Evolutionary conservation across 2,113 vertebrate species (phyloP), one percentile per base, ranked within the genome.

Genomic region (Marcusenius ussheri): DNA sequence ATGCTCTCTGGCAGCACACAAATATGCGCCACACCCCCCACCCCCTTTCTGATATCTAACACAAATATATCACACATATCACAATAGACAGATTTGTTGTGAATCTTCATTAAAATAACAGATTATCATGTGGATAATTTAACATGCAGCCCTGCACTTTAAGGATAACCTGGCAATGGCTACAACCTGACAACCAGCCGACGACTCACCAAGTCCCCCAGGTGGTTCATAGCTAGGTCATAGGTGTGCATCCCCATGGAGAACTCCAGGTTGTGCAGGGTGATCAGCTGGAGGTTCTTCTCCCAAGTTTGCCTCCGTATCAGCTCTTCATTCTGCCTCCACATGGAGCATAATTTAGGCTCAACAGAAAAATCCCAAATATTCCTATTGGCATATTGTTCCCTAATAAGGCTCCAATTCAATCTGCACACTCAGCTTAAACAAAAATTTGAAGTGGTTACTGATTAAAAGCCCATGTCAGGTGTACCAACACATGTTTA

Each of bases 221-320:
- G 92, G 93, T 97, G 95, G 95, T 99, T 99, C 97, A 99, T 98
- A 45, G 91, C 93, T 62, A 98, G 93, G 0, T 96, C 93, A 66
- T 97, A 98, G n/a, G 96, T 96, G 89, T 96, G 97, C 24, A 97
- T 91, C 24, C 97, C 98, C 96, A 99, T 94, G 0, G 98, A 97
- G 21, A 95, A 93, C 92, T 99, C 98, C 91, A 98, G 95, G 88
- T 99, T 99, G 89, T 99, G 98, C 6, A 95, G 87, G 0, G 10
- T 95, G 91, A 99, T 97, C 8, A 97, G 90, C 74, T 92, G 91
- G 83, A 97, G 92, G 91, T 97, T 97, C 58, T 94, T 93, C 91
- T 98, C 97, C 97, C 97, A 98, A 0, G 95, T 96, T 74, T 11
- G 66, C 0, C 97, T 93, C 0, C 96, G 95, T 1, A 46, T 84